Evolutionary conservation across 2,113 vertebrate genomes (phyloP), one percentile per base, ranked within the genome.

Genomic region (Lucifuga dentata): DNA sequence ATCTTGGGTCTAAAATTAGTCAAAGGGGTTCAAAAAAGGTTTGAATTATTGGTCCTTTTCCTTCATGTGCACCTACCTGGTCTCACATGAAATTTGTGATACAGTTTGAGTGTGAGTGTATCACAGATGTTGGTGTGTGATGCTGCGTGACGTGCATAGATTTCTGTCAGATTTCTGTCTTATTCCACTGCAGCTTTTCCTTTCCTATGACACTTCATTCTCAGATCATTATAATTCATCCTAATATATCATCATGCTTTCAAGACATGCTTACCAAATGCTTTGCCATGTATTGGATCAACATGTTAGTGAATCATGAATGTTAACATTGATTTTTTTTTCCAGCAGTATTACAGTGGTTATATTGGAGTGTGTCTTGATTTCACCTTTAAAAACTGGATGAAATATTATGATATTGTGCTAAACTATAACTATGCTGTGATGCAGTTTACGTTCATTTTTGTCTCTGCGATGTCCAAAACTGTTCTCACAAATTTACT

Each of bases 311-410:
- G 38, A 44, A 32, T 45, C 52, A 35, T 58, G 61, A 57, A 56
- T 52, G 44, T 75, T 46, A 48, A 69, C 43, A 32, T 69, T 80
- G 65, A 29, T 17, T 51, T 51, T 76, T 71, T 45, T 13, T 76
- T 72, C 68, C 16, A 73, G 26, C 5, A 51, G 17, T 67, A 48
- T 64, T 58, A 57, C 5, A 68, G 8, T 68, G 12, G 80, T 89
- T 88, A 86, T 88, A 85, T 85, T 88, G 79, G 88, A 88, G 79
- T 79, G 21, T n/a, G 15, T 50, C 5, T 48, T 24, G 21, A 24
- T 48, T 23, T 48, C 19, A 21, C 17, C 21, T 57, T 41, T 72
- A 44, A 26, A 10, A 39, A 5, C 48, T 36, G 21, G 15, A 8
- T 65, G 7, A 7, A 23, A n/a, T 5, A 26, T 20, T 2, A 17